phyloP scores from a whole-genome alignment of 2,113 vertebrate genomes.

The Phylloscopus trochiloides region DNA sequence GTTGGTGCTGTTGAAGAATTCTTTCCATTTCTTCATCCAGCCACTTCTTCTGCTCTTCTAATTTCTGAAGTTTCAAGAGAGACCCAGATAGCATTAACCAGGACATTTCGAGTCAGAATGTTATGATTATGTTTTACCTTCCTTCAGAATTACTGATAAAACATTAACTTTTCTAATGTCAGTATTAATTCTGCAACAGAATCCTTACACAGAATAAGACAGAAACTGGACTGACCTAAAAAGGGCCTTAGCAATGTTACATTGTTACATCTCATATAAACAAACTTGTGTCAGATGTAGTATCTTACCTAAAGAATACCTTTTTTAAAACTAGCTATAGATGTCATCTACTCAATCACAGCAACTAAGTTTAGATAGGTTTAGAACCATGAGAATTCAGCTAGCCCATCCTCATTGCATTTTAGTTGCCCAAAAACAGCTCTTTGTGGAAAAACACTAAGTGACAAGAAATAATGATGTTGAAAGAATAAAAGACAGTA shows the following conservation, averaged over 20 bases:
- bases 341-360: neutral
- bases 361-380: neutral
- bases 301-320: neutral
- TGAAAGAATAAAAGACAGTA: neutral
- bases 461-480: neutral
- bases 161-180: neutral
- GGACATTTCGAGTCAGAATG: neutral
- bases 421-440: neutral
- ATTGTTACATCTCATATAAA: neutral
- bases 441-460: neutral
- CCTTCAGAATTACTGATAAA: neutral
- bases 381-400: neutral
- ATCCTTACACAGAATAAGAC: neutral
- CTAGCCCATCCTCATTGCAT: neutral
- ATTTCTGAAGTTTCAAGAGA: slow-evolving; percentile 45
- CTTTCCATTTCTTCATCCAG: slow-evolving; percentile 87
- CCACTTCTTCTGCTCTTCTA: slow-evolving; percentile 79
- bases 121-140: neutral
- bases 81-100: neutral
- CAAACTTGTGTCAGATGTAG: neutral
- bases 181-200: neutral
- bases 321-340: neutral
- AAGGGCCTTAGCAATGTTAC: neutral
- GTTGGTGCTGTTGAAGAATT: slow-evolving; percentile 80
- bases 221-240: neutral